These are phyloP conservation scores for Cheilosia pagana DNA, from an alignment of 2,888 invertebrate species.

Conservation along the genomic window DNA sequence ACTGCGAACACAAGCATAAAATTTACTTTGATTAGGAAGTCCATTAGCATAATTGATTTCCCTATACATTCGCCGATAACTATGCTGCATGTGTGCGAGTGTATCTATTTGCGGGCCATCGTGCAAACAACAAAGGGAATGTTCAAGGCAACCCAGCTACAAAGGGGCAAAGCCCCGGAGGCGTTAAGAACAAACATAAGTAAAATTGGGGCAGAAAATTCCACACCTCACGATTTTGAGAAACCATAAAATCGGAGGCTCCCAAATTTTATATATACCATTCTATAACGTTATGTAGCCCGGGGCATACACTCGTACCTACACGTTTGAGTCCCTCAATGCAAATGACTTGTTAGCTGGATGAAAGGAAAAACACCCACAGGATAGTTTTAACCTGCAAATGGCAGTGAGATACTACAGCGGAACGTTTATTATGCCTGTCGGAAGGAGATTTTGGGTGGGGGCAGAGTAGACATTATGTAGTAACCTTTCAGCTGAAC, in stretches of 20 bases:
- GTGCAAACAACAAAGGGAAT: constrained; percentile 22
- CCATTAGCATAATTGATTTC: constrained; percentile 74
- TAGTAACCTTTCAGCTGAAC: not conserved
- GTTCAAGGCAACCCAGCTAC: not conserved
- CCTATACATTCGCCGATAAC: constrained; percentile 63
- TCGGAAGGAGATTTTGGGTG: constrained; percentile 9
- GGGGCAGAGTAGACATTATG: not conserved
- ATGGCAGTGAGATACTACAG: constrained; percentile 51
- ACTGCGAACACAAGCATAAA: constrained; percentile 42
- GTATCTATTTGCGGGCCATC: constrained; percentile 10
- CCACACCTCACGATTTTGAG: constrained; percentile 48
- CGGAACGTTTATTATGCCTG: constrained; percentile 44
- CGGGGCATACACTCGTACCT: not conserved
- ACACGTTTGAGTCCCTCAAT: constrained; percentile 1
- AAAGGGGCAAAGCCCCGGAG: constrained; percentile 17
- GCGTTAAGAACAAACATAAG: constrained; percentile 47
- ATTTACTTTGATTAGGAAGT: constrained; percentile 66
- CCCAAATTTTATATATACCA: constrained; percentile 23
- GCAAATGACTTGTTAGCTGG: constrained; percentile 25
- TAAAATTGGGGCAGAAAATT: constrained; percentile 59
- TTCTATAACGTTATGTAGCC: not conserved
- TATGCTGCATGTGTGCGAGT: constrained; percentile 23
- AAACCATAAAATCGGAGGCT: constrained; percentile 32
- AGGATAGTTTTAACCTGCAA: constrained; percentile 40
- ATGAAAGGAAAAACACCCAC: constrained; percentile 19